phyloP scores from a whole-genome alignment of 2,113 vertebrate genomes.

The Phalacrocorax pelagicus region DNA sequence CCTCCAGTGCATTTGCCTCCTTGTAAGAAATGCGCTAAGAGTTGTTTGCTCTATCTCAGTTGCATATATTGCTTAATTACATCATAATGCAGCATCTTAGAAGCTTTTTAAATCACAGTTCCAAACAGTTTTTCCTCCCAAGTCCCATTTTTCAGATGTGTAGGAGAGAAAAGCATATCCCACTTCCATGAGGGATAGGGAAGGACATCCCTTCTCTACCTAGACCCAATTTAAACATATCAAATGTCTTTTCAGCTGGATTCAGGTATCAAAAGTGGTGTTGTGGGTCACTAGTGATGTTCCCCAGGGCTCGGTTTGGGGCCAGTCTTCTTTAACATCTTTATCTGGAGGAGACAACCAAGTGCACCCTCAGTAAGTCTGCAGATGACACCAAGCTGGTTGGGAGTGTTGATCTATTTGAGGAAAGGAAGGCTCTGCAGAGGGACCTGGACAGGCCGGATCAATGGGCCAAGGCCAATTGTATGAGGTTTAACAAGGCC shows the following conservation, averaged over 20 bases:
- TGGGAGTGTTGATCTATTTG: too few species aligned
- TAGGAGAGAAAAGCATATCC: background rate
- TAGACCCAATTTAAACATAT: background rate
- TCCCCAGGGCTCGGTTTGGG: too few species aligned
- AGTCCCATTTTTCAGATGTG: background rate
- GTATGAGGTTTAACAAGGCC: too few species aligned
- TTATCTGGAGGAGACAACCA: too few species aligned
- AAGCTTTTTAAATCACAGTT: background rate
- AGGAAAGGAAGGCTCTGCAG: too few species aligned
- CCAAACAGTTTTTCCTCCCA: background rate
- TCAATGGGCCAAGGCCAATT: too few species aligned
- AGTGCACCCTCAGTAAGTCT: too few species aligned
- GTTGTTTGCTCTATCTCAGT: background rate
- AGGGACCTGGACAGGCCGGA: too few species aligned
- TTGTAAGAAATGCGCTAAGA: background rate
- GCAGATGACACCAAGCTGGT: too few species aligned
- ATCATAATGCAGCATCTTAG: background rate
- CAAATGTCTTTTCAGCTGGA: background rate
- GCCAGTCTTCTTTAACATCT: too few species aligned
- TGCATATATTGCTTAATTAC: background rate
- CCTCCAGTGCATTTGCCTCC: background rate
- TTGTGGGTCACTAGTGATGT: too few species aligned
- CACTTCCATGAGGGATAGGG: background rate
- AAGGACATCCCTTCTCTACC: background rate
- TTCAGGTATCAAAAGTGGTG: background rate